Evolutionary conservation across 2,797 vertebrate species (phyloP), one percentile per base, ranked within the genome.

Genomic region (Spheniscus humboldti): DNA sequence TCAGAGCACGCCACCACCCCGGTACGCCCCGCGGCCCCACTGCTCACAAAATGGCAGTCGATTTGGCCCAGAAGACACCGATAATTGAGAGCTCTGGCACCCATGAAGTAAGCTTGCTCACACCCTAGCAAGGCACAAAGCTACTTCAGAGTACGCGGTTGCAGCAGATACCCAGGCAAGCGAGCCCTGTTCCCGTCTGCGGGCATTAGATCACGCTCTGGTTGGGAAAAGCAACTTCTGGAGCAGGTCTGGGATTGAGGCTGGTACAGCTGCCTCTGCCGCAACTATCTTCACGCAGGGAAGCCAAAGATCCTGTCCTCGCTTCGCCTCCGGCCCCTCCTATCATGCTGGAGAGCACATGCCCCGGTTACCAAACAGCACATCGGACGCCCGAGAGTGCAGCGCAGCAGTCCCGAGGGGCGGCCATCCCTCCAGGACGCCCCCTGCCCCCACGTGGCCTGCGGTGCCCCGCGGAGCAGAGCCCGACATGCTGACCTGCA

Each of bases 21-120:
- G 0, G 69, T 47, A 24, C 2, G 4, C 56, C 8, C 20, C 2
- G 1, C 3, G 1, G 25, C 8, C 57, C 24, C 25, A 4, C 11
- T 1, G 25, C 25, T 39, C 50, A 9, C 39, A 18, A 7, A 41
- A 48, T 0, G 2, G 45, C 31, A 13, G n/a, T 8, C 1, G 4
- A 23, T 33, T 59, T 20, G 35, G 23, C 90, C 82, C 66, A 8
- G 39, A 69, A 39, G 11, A 67, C 16, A 48, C n/a, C 1, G 10
- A 13, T 28, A 59, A 80, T 1, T 2, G 5, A 63, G 31, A 62
- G 47, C 50, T 45, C 63, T 11, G 56, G 35, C 10, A 31, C 19
- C 45, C n/a, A 18, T 1, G 18, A 66, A 25, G 81, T 2, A 18
- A 20, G 33, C 22, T 59, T 39, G 3, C 10, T 39, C 55, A 15